Percentiles rank a stretch among this genome's conserved stretches.
Conservation (phyloP, 2,888 invertebrate species). For the Aphodius sticticus region DNA sequence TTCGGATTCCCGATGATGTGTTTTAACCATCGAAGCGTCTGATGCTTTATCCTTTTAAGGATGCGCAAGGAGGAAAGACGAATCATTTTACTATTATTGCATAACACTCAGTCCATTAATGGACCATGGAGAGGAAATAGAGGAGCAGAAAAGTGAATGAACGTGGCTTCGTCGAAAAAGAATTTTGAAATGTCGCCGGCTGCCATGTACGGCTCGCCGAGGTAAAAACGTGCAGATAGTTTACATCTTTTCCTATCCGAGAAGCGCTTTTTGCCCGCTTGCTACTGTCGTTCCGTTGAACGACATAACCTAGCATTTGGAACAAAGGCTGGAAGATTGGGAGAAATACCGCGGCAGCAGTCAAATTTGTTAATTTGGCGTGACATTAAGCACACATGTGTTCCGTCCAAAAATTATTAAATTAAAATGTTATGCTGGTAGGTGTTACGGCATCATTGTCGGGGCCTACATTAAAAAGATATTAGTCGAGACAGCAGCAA, state of each 20-base stretch:
- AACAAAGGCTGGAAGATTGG: too few relatives aligned
- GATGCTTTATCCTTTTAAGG: slow-evolving; percentile 9
- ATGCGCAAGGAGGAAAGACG: slow-evolving; percentile 10
- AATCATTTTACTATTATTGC: slow-evolving; percentile 37
- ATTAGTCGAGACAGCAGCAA: slow-evolving; percentile 49
- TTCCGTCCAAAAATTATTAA: slow-evolving; percentile 55
- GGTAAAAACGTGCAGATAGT: slow-evolving; percentile 30
- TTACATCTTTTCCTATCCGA: slow-evolving; percentile 29
- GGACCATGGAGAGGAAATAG: slow-evolving; percentile 34
- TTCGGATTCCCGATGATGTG: neutral
- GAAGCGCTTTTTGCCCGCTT: neutral
- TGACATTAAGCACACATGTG: slow-evolving; percentile 34
- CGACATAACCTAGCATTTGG: neutral
- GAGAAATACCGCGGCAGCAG: neutral
- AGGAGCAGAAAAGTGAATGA: slow-evolving; percentile 37
- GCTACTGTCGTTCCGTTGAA: neutral
- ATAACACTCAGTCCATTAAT: slow-evolving; percentile 33
- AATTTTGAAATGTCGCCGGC: slow-evolving; percentile 28
- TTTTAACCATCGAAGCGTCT: neutral
- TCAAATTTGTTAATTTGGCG: slow-evolving; percentile 37
- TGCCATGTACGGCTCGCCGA: slow-evolving; percentile 30
- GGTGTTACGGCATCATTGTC: slow-evolving; percentile 61
- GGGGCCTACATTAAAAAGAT: slow-evolving; percentile 58
- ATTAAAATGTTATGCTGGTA: slow-evolving; percentile 60
- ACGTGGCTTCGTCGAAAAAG: slow-evolving; percentile 32